Evolutionary conservation across 2,113 vertebrate species (phyloP), one percentile per base, ranked within the genome.

Genomic region (Brachionichthys hirsutus): DNA sequence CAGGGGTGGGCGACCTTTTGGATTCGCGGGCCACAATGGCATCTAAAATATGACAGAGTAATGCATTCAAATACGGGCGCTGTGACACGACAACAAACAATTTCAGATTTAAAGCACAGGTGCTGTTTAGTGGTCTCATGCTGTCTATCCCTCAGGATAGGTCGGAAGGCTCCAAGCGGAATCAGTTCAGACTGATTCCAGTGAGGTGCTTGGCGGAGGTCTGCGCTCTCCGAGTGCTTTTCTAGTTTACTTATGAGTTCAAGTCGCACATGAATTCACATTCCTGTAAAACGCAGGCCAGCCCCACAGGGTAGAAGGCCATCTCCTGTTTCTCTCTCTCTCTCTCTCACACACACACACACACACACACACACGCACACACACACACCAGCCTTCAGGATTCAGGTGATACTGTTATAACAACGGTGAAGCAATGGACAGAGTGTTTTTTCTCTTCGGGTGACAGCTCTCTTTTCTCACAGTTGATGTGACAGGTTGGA

Each of bases 231-330:
- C n/a, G n/a, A n/a, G n/a, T n/a, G n/a, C n/a, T n/a, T n/a, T n/a
- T n/a, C n/a, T 62, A 51, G 68, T 81, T 79, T 74, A 52, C 70
- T 73, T 68, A 30, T 30, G 24, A 30, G 43, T 81, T 71, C 73
- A 65, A 78, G 77, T 62, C 55, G 13, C 66, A 59, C 67, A 60
- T 49, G 40, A 82, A 75, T 83, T 86, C 3, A 65, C 77, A 89
- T 87, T 84, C 87, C 71, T 81, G 73, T 78, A 72, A 86, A 81
- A 82, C 54, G 48, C 69, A 77, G 85, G 72, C 68, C 36, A 55
- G 52, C 62, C 81, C 82, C 80, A 84, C 48, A 14, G 85, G 87
- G 65, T 42, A 78, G 77, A 62, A 77, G 70, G 4, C 54, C 57
- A 77, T 85, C 80, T 87, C 82, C 68, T 62, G 75, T 84, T 82